Base-by-base conservation (phyloP, 2,888 invertebrate genomes). In the Artemia sinica region DNA sequence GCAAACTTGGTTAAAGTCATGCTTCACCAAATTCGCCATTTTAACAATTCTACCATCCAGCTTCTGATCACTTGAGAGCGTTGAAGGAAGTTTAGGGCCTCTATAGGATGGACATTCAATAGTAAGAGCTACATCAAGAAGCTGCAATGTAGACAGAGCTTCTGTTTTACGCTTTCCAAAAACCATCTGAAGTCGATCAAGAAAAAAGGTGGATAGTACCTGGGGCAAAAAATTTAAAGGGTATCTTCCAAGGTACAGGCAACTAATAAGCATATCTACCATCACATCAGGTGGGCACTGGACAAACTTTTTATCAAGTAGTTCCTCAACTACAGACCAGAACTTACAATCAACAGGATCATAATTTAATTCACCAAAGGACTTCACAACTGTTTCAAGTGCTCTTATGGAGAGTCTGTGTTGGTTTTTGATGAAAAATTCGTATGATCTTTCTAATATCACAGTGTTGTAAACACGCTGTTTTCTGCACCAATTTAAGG, bases 81-180 rank as follows among this genome's bases (percentile, higher is more conserved):
- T 80, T 0, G 79, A 77, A 0, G 83, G 82, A 49, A 85, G 74
- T 69, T 83, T 74, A 8, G 84, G 84, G 8, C 84, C 84, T 18
- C 74, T 74, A 49, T 79, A 77, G n/a, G 77, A 74, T 7, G 69
- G 70, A 74, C 82, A 83, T 74, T 86, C 86, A 66, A 87, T 75
- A 12, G 83, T 81, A 77, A 87, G 79, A 8, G 84, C 82, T 50
- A 83, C 82, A 73, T 86, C 86, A 70, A 86, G 80, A 52, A 86
- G 76, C 75, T 83, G 81, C 63, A 86, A 77, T 74, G 83, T 83
- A 70, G 75, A 75, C 70, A 82, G 80, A 48, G 65, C 48, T 18
- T 69, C 49, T 50, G 72, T 70, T 49, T 70, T 48, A 66, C 50
- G 70, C 28, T 77, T 78, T 12, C 78, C 75, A 71, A 76, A 75